Evolutionary conservation across 2,888 invertebrate genomes (phyloP).

Genomic region (Hartigia nigra): DNA sequence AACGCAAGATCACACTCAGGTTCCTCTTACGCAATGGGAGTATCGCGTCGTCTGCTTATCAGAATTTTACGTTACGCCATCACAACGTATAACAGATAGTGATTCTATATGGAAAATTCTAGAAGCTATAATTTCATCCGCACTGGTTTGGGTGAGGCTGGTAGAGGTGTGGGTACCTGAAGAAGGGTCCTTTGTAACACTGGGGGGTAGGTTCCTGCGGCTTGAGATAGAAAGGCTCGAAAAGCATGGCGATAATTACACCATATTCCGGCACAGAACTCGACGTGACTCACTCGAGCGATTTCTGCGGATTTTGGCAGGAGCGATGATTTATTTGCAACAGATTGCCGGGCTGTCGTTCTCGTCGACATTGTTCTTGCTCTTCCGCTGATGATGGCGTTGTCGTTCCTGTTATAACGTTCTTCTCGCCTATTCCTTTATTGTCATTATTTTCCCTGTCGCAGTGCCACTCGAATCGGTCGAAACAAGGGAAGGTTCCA

Average conservation of each 20-base stretch:
- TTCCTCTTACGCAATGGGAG: conserved; percentile 45
- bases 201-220: background rate
- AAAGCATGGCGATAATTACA: background rate
- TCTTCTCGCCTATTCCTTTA: conserved; percentile 12
- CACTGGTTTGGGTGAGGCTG: background rate
- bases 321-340: conserved; percentile 48
- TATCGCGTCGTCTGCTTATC: background rate
- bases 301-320: conserved; percentile 13
- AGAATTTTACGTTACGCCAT: background rate
- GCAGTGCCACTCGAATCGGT: conserved; percentile 32
- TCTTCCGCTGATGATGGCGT: conserved; percentile 1
- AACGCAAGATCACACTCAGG: conserved; percentile 49
- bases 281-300: background rate
- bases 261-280: background rate
- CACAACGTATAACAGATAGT: background rate
- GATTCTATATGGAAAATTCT: background rate
- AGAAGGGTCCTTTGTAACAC: background rate
- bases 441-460: conserved; percentile 13
- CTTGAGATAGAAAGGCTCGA: background rate
- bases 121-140: background rate
- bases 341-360: conserved; percentile 53
- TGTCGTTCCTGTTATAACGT: background rate
- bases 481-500: conserved; percentile 34
- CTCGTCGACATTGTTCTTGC: conserved; percentile 30
- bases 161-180: background rate